Evolutionary conservation across 2,797 vertebrate species (phyloP).

Genomic region (Diceros bicornis): DNA sequence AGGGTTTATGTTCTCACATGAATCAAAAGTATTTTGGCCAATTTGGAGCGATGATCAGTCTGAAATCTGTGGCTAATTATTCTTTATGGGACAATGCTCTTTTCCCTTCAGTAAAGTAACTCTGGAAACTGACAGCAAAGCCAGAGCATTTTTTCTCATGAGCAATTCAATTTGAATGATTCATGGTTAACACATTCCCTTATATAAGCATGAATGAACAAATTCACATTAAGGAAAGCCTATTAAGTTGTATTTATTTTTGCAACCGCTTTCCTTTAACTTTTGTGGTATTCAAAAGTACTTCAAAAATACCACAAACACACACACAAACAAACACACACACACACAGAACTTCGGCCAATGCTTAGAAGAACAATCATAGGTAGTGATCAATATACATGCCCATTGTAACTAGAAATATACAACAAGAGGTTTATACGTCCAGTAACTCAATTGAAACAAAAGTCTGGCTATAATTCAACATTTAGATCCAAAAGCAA

Average conservation of each 20-base stretch:
- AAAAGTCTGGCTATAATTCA: slow-evolving; percentile 73
- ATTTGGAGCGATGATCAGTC: slow-evolving; percentile 4
- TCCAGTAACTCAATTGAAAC: slow-evolving; percentile 71
- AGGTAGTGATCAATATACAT: not conserved
- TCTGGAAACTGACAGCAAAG: slow-evolving; percentile 65
- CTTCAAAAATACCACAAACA: slow-evolving; percentile 44
- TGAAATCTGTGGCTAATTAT: slow-evolving; percentile 67
- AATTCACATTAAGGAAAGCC: slow-evolving; percentile 80
- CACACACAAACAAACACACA: not conserved
- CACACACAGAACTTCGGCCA: slow-evolving; percentile 47
- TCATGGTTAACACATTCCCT: slow-evolving; percentile 73
- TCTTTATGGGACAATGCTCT: slow-evolving; percentile 59
- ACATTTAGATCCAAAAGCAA: slow-evolving; percentile 63
- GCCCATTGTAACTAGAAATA: slow-evolving; percentile 68
- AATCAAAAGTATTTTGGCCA: slow-evolving; percentile 63
- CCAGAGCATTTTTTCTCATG: slow-evolving; percentile 76
- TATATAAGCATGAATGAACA: slow-evolving; percentile 82
- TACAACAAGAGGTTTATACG: slow-evolving; percentile 67
- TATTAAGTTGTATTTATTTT: slow-evolving; percentile 81
- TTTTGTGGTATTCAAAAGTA: slow-evolving; percentile 71
- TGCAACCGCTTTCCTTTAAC: slow-evolving; percentile 70
- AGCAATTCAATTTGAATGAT: slow-evolving; percentile 74
- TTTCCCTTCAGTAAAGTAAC: slow-evolving; percentile 54
- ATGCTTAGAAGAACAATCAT: not conserved
- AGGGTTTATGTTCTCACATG: not conserved